phyloP scores from a whole-genome alignment of 2,888 invertebrate genomes.

The Chrysolina oricalcia region DNA sequence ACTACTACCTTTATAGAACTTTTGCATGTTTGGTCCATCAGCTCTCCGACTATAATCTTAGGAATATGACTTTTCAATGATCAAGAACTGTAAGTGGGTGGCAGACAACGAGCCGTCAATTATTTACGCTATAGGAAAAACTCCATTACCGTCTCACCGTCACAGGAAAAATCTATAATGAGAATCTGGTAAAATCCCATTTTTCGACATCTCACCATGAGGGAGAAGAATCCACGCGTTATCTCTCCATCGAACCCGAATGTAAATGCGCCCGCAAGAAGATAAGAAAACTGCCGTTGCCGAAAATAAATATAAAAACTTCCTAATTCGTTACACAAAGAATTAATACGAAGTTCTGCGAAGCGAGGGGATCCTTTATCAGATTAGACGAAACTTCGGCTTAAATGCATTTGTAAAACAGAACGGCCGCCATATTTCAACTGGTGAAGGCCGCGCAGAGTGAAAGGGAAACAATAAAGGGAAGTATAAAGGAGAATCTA shows the following conservation, averaged over 20 bases:
- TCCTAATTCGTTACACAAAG: constrained; percentile 55
- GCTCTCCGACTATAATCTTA: too few species aligned
- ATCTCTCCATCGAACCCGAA: constrained; percentile 26
- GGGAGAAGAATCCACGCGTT: constrained; percentile 7
- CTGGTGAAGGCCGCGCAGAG: constrained; percentile 37
- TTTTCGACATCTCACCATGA: not conserved
- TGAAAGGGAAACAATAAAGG: constrained; percentile 30
- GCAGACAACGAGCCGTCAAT: not conserved
- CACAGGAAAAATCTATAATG: not conserved
- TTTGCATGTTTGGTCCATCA: too few species aligned
- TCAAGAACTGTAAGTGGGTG: too few species aligned
- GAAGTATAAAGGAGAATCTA: constrained; percentile 32
- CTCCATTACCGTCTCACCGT: not conserved
- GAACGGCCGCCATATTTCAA: constrained; percentile 53
- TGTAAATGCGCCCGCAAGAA: constrained; percentile 38
- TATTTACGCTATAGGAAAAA: not conserved
- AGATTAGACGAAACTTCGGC: constrained; percentile 54
- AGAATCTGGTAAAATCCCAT: constrained; percentile 1
- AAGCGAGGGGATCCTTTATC: constrained; percentile 52
- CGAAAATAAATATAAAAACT: constrained; percentile 56
- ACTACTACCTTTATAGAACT: too few species aligned
- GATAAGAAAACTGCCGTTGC: constrained; percentile 46
- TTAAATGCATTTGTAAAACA: constrained; percentile 55
- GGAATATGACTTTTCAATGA: too few species aligned
- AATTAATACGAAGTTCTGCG: constrained; percentile 53